Conservation (phyloP, 2,113 vertebrate species). For the Elephantulus edwardii region DNA sequence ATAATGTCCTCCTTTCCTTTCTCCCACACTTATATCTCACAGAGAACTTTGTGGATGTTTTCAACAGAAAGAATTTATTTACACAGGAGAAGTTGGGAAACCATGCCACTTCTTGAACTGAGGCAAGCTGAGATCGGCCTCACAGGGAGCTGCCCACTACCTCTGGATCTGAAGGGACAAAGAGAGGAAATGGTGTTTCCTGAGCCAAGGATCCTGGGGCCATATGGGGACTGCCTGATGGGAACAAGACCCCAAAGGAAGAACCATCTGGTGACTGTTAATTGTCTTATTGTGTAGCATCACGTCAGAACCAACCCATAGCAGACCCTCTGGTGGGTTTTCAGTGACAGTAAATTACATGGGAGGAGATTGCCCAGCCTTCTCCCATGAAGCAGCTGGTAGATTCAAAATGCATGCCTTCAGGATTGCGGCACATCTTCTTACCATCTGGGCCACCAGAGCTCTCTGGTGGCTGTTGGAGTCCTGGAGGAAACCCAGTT, state of each 20-base stretch:
- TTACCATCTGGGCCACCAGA: too few relatives aligned
- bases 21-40: background rate
- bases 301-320: too few relatives aligned
- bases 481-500: background rate
- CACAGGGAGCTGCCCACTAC: fast-evolving
- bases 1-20: fast-evolving
- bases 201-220: too few relatives aligned
- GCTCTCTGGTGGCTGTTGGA: background rate
- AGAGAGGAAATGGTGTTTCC: background rate
- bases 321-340: too few relatives aligned
- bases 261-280: background rate
- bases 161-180: background rate
- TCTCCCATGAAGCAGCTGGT: too few relatives aligned
- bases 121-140: background rate
- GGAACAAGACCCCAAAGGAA: background rate
- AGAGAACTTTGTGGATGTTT: background rate
- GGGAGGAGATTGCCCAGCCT: too few relatives aligned
- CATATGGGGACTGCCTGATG: background rate
- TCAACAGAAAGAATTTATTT: background rate
- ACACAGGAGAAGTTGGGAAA: background rate
- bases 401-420: too few relatives aligned
- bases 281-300: too few relatives aligned
- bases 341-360: too few relatives aligned
- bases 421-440: too few relatives aligned
- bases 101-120: background rate